phyloP scores from a whole-genome alignment of 1,140 invertebrate genomes.

The Brachionus rotundiformis region DNA sequence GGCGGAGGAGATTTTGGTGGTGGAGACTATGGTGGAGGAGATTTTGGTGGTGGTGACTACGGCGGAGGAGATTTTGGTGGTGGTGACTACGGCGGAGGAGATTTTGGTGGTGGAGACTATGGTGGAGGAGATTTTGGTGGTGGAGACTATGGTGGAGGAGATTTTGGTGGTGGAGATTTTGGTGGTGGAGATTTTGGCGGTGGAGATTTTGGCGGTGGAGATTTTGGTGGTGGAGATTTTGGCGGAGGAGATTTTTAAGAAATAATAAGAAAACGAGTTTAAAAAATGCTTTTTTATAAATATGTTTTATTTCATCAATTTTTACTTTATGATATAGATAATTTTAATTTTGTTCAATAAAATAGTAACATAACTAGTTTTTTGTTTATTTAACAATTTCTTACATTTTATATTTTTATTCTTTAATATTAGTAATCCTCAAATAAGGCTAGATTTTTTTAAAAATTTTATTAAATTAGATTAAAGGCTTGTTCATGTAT shows the following conservation, averaged over 20 bases:
- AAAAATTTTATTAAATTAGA: too few species aligned
- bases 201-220: slow-evolving; percentile 27
- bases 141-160: neutral
- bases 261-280: neutral
- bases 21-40: neutral
- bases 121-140: slow-evolving; percentile 26
- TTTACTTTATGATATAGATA: neutral
- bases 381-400: too few species aligned
- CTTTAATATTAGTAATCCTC: neutral
- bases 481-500: too few species aligned
- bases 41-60: neutral
- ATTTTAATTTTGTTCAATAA: neutral
- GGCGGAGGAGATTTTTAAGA: neutral
- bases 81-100: slow-evolving; percentile 42
- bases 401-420: too few species aligned
- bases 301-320: neutral
- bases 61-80: slow-evolving; percentile 24
- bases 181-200: slow-evolving; percentile 46
- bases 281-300: neutral
- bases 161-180: slow-evolving; percentile 49
- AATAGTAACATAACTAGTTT: neutral
- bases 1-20: neutral
- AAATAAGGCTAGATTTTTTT: too few species aligned
- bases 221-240: slow-evolving; percentile 37
- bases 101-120: slow-evolving; percentile 41